Percentiles rank a stretch among this genome's conserved stretches.
phyloP scores from a whole-genome alignment of 2,797 vertebrate genomes.

The Adrianichthys oophorus region DNA sequence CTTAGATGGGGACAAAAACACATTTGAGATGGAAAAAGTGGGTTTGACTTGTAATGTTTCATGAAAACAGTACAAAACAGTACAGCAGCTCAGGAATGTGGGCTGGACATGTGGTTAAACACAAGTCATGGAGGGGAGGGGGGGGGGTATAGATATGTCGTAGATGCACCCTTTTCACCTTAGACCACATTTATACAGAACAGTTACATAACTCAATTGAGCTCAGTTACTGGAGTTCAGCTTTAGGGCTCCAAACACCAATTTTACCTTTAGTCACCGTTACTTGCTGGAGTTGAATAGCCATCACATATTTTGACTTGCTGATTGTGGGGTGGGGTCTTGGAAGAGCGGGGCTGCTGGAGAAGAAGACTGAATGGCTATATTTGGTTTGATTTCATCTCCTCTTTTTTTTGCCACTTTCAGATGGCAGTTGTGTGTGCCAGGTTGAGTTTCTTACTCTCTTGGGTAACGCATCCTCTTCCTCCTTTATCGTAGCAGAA shows the following conservation, averaged over 20 bases:
- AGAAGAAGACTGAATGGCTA: conserved; percentile 3
- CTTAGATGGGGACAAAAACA: conserved; percentile 48
- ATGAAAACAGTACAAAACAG: conserved; percentile 37
- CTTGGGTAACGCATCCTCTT: conserved; percentile 64
- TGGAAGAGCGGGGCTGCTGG: background rate
- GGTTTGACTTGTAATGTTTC: conserved; percentile 32
- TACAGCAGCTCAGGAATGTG: conserved; percentile 65
- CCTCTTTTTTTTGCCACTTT: conserved; percentile 7
- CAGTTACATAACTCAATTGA: conserved; percentile 75
- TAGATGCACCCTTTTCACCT: conserved; percentile 59
- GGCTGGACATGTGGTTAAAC: conserved; percentile 64
- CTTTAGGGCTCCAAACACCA: conserved; percentile 16
- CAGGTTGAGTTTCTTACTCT: conserved; percentile 43
- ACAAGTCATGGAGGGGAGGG: conserved; percentile 50
- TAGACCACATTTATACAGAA: conserved; percentile 58
- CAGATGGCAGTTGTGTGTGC: conserved; percentile 24
- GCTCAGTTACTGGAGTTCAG: conserved; percentile 59
- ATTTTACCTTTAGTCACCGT: too few relatives aligned
- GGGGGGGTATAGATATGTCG: conserved; percentile 15
- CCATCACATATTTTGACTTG: conserved; percentile 16
- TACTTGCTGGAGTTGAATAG: conserved; percentile 1
- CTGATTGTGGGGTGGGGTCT: conserved; percentile 4
- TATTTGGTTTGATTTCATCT: conserved; percentile 6
- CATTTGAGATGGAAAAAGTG: conserved; percentile 42
- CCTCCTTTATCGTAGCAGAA: conserved; percentile 20